Conservation (phyloP, 2,113 vertebrate species). For the Nyctereutes procyonoides region DNA sequence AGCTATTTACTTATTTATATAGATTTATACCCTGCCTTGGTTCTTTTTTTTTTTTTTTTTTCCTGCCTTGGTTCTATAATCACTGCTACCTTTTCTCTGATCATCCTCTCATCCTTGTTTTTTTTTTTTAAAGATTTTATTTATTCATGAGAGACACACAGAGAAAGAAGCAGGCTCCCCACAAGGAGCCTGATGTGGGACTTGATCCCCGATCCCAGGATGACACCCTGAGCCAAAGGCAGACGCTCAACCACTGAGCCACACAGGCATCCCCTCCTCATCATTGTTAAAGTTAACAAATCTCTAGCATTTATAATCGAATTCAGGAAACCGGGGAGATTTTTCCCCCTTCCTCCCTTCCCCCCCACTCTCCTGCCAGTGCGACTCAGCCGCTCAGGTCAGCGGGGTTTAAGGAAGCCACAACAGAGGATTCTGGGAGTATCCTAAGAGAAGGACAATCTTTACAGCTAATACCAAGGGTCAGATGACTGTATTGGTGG, state of each 20-base stretch:
- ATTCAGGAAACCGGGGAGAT: neutral
- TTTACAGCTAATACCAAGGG: neutral
- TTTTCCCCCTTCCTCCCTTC: neutral
- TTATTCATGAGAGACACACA: no score
- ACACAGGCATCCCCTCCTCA: neutral
- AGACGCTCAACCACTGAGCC: no score
- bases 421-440: neutral
- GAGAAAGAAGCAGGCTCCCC: no score
- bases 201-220: no score
- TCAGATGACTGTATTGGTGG: neutral
- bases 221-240: no score
- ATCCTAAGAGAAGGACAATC: neutral
- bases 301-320: neutral
- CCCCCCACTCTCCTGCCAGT: neutral
- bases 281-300: neutral
- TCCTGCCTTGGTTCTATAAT: neutral
- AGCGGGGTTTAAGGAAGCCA: neutral
- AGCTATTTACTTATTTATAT: neutral
- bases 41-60: no score
- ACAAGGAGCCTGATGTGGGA: no score
- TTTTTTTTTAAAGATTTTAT: no score
- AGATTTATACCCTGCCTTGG: neutral
- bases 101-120: neutral
- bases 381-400: neutral
- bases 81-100: neutral